Base-by-base conservation (phyloP, 2,888 invertebrate species). In the Lepidonotus clava region DNA sequence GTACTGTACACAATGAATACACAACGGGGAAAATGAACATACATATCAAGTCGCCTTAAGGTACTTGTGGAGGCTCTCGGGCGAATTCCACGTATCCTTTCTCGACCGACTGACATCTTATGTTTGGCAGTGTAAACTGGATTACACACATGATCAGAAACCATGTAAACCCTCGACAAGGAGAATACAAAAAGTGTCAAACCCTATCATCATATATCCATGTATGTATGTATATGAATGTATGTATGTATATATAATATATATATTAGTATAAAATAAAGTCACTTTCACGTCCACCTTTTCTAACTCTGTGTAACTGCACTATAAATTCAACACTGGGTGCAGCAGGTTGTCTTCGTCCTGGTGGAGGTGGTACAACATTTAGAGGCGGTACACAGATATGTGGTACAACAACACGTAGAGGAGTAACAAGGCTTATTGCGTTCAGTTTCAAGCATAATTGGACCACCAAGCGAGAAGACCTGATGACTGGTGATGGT, bases 61-160 rank as follows among this genome's bases (percentile, higher is more conserved):
- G 11, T 28, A 61, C 28, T n/a, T n/a, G n/a, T n/a, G n/a, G n/a
- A n/a, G n/a, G n/a, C n/a, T n/a, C n/a, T n/a, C n/a, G n/a, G n/a
- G n/a, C n/a, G n/a, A n/a, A n/a, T n/a, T n/a, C n/a, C n/a, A n/a
- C n/a, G n/a, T n/a, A n/a, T n/a, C n/a, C n/a, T n/a, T n/a, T n/a
- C n/a, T n/a, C n/a, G n/a, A n/a, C n/a, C 61, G 61, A 11, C 24
- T 24, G 24, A 24, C 28, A 32, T 11, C 28, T n/a, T n/a, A n/a
- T 61, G 61, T 61, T 76, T 76, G 76, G 76, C 76, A 76, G 76
- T 76, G 76, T 76, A 40, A 40, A 76, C 76, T 76, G 76, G 76
- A 76, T 76, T 40, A 76, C 40, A 76, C 76, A 76, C 76, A 76
- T 76, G 76, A 76, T 76, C 38, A 24, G 40, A 36, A 51, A 80